Evolutionary conservation across 1,140 invertebrate genomes (phyloP), one percentile per base, ranked within the genome.

Genomic region (Ostrea denselamellosa): DNA sequence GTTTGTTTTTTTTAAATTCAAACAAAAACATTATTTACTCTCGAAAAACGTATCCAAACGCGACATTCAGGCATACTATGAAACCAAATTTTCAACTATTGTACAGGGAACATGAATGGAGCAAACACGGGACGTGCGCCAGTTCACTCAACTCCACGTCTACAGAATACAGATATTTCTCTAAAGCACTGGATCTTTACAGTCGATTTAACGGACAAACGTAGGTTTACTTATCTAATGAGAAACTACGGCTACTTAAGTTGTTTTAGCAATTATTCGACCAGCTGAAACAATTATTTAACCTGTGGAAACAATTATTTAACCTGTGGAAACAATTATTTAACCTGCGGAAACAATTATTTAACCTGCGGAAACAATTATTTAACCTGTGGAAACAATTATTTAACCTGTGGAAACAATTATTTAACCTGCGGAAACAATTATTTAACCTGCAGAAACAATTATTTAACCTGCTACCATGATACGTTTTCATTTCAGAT

Each of bases 81-180:
- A 28, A 28, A 77, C 34, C 5, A 28, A 34, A 51, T 81, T 3
- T 81, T 12, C 25, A 81, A 14, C 2, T 81, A 22, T 44, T 44
- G 54, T 85, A 19, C 44, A 89, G 88, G 88, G 88, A 89, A 14
- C 88, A 89, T 54, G 88, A 89, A 62, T 89, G 88, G 88, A 58
- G 82, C 25, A 89, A 89, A 86, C 88, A 89, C 54, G 88, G 88
- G 19, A 87, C 88, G 19, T 89, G 88, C 87, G 88, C 88, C 17
- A 87, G 82, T 34, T 65, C 83, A 53, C 83, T 89, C 34, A 62
- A 85, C 58, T 65, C 83, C 0, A 89, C 88, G 0, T 53, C 86
- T 34, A 87, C 51, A 58, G 86, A 89, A 51, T 62, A 85, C 25
- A n/a, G 56, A 68, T 89, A 89, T 53, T 89, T 89, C 44, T 58